Evolutionary conservation across 2,888 invertebrate genomes (phyloP), one percentile per base, ranked within the genome.

Genomic region (Oxytorus armatus): DNA sequence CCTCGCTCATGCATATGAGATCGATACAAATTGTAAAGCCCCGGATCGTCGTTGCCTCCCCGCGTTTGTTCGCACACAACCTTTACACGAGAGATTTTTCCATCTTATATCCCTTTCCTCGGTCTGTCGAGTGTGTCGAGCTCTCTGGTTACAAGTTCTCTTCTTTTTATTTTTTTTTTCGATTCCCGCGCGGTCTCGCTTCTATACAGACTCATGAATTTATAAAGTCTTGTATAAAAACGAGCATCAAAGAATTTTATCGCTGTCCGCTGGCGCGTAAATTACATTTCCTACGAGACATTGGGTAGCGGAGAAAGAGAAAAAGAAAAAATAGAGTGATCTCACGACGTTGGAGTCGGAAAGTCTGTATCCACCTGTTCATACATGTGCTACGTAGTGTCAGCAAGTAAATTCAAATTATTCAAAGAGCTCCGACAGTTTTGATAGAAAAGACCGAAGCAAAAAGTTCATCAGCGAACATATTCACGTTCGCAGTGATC

Each of bases 1-100:
- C 82, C 73, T 81, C 77, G 68, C 83, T 82, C 82, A 85, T 84
- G 84, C 84, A 83, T 85, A 84, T 79, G 75, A 82, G 85, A 84
- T 85, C 84, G 83, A 85, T 84, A 82, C 81, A 81, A 78, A 83
- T 79, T 79, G 74, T 75, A 75, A 79, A 57, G 66, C 51, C 36
- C 25, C 47, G 33, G 36, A 16, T 73, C 72, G 66, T 65, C 69
- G 65, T 33, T 49, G 59, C 18, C 42, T 14, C 42, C 42, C 49
- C 49, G 33, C 33, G 63, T 55, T 42, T 39, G 29, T 47, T 29
- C 63, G 44, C 51, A 51, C 47, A 65, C 33, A 78, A 61, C 55
- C 29, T 44, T 33, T 57, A 70, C 44, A 70, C 57, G 57, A 70
- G 57, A 70, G 57, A 70, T 47, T 55, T 47, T 70, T 57, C 65